Evolutionary conservation across 2,113 vertebrate genomes (phyloP).

Genomic region (Ornithorhynchus anatinus): DNA sequence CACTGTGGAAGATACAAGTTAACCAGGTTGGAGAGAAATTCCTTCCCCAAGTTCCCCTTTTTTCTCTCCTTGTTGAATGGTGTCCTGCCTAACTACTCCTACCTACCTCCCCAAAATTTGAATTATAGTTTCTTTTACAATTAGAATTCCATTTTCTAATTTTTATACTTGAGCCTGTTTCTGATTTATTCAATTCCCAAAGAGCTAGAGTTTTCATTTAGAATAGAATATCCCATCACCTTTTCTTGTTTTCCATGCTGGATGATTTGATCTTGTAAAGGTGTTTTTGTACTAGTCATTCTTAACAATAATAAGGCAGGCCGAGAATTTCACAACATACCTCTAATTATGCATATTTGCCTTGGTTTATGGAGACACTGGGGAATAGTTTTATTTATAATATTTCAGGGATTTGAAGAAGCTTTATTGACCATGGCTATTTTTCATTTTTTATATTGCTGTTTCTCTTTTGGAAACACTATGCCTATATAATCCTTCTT

Average conservation of each 20-base stretch:
- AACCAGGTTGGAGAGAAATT: too few relatives aligned
- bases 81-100: too few relatives aligned
- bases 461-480: not conserved
- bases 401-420: not conserved
- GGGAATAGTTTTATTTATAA: slow-evolving; percentile 6
- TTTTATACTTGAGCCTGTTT: too few relatives aligned
- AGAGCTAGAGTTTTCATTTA: not conserved
- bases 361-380: slow-evolving; percentile 3
- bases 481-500: not conserved
- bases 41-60: too few relatives aligned
- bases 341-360: not conserved
- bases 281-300: not conserved
- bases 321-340: accelerated
- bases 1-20: too few relatives aligned
- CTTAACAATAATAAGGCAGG: not conserved
- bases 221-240: not conserved
- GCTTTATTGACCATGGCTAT: slow-evolving; percentile 2
- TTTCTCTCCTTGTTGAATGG: too few relatives aligned
- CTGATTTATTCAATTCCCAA: not conserved
- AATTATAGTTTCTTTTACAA: too few relatives aligned
- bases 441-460: slow-evolving; percentile 23
- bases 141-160: too few relatives aligned
- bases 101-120: too few relatives aligned
- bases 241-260: not conserved
- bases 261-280: not conserved